phyloP scores from a whole-genome alignment of 2,888 invertebrate species.

The Rhamphomyia laevipes region DNA sequence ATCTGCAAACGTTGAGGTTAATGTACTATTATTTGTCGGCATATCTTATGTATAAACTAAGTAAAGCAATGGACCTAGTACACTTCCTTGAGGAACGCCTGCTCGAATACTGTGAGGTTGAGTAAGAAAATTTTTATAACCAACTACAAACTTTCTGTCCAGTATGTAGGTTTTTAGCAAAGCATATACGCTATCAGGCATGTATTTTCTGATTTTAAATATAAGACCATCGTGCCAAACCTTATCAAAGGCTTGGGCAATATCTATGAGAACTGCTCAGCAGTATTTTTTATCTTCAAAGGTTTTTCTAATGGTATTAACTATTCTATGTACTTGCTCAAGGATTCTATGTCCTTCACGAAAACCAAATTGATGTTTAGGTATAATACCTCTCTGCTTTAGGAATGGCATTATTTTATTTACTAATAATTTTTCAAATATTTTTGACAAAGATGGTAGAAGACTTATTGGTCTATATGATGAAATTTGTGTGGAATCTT shows the following conservation, averaged over 20 bases:
- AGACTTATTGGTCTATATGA: slow-evolving; percentile 3
- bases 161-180: not conserved
- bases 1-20: not conserved
- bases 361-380: not conserved
- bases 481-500: not conserved
- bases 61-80: not conserved
- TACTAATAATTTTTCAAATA: slow-evolving; percentile 4
- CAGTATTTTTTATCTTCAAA: not conserved
- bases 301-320: not conserved
- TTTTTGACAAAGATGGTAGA: slow-evolving; percentile 2
- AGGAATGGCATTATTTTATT: not conserved
- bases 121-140: not conserved
- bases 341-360: not conserved
- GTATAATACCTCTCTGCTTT: not conserved
- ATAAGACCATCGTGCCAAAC: not conserved
- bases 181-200: not conserved
- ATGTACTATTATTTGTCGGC: not conserved
- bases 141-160: not conserved
- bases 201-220: not conserved
- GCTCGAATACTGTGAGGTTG: not conserved
- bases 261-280: not conserved
- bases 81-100: not conserved
- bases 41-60: not conserved
- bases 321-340: not conserved
- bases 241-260: too few species aligned